Base-by-base conservation (phyloP, 2,888 invertebrate genomes). In the Tachina fera region DNA sequence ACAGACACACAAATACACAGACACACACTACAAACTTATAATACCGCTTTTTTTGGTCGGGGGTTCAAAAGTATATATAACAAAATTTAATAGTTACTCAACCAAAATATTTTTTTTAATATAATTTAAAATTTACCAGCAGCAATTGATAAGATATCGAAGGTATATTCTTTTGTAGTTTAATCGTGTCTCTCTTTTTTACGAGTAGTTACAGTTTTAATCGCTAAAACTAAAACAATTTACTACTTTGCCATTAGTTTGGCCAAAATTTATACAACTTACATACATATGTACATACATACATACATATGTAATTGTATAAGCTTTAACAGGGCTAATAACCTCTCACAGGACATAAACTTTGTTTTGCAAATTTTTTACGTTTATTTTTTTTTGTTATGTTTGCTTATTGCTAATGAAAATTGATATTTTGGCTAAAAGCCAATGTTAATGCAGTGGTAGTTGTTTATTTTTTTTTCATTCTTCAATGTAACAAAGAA, bases 401-500 rank as follows among this genome's bases (percentile, higher is more conserved):
- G 65, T 72, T 72, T 19, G 56, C 72, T 63, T 81, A 72, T 76
- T 72, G 76, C 61, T 83, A 80, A 83, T 83, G 83, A 80, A 83
- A 86, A 86, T 86, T 86, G 79, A 80, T 86, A 80, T 76, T 80
- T 86, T 86, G 86, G 86, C 79, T 58, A 19, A 51, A 80, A 65
- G 86, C 86, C 86, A 86, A 72, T 61, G 61, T 45, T 79, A 67
- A 60, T 71, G 75, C 75, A 79, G 77, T 77, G 47, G 56, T 70
- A 75, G 63, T 75, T 76, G 19, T 74, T 80, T 13, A 19, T 19
- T 61, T 74, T 22, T 56, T 16, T 39, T 45, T 39, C n/a, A 22
- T 31, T 19, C n/a, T 70, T 19, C 45, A 19, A 56, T 16, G 43
- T 53, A 47, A 60, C 39, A 63, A 53, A 41, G n/a, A 79, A 65